These are phyloP conservation scores for Poecilia gillii DNA, from an alignment of 2,797 vertebrate species.

Conservation along the genomic window DNA sequence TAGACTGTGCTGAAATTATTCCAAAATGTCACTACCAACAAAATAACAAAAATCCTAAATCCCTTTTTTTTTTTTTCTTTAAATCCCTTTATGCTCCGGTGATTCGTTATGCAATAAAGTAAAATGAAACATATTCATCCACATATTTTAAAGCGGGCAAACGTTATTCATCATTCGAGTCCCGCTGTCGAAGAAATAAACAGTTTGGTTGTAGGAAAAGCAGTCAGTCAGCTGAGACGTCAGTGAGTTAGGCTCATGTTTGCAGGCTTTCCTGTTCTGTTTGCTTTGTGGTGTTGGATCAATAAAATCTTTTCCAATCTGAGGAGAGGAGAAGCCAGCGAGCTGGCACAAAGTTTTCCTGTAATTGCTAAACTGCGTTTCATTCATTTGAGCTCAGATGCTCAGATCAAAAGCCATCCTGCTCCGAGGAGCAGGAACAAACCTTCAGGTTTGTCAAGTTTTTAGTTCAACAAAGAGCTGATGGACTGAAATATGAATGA, in stretches of 20 bases:
- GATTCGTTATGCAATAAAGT: background rate
- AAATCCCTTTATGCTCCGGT: background rate
- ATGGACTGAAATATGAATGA: background rate
- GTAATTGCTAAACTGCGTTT: slow-evolving; percentile 2
- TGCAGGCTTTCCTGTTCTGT: slow-evolving; percentile 17
- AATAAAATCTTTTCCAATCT: slow-evolving; percentile 8
- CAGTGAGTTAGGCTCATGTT: slow-evolving; percentile 23
- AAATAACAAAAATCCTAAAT: background rate
- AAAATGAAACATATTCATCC: background rate
- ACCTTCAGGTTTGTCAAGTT: background rate
- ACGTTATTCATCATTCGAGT: background rate
- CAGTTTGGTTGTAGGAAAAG: slow-evolving; percentile 23
- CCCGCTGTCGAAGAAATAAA: background rate
- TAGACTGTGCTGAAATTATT: background rate
- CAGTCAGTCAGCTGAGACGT: background rate
- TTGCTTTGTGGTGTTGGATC: slow-evolving; percentile 14
- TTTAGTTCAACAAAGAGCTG: background rate
- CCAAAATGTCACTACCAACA: background rate
- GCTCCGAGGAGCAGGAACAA: background rate
- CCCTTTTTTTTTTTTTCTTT: background rate
- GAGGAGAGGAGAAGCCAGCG: background rate
- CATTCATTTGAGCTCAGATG: background rate
- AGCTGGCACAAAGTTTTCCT: background rate
- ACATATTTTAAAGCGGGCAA: background rate
- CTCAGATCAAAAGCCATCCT: background rate